Percentiles rank a stretch among this genome's conserved stretches.
Evolutionary conservation across 2,113 vertebrate genomes (phyloP).

Genomic region (Chascanopsetta lugubris): DNA sequence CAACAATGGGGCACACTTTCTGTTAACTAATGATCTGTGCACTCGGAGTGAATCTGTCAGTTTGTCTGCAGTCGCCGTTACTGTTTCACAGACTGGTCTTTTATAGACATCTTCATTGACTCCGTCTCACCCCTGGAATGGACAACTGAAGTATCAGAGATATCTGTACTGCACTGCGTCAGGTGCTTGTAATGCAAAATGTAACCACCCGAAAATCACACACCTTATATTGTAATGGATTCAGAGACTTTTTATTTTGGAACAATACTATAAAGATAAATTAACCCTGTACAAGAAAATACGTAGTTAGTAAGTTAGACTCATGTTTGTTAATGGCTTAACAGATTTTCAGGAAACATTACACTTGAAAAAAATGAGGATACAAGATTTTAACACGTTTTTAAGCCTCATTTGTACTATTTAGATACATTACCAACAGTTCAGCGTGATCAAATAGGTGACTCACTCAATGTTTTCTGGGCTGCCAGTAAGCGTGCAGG

Average conservation of each 20-base stretch:
- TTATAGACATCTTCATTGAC: background rate
- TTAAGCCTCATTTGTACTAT: background rate
- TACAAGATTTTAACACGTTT: background rate
- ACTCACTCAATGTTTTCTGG: slow-evolving; percentile 99
- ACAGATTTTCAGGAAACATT: background rate
- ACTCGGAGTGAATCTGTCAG: slow-evolving; percentile 19
- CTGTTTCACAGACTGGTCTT: background rate
- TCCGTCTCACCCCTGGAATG: background rate
- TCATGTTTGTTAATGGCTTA: background rate
- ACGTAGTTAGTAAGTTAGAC: background rate
- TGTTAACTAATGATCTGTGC: background rate
- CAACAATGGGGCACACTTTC: slow-evolving; percentile 46
- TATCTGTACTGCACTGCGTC: background rate
- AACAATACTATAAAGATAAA: background rate
- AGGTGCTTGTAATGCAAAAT: background rate
- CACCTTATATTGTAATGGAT: background rate
- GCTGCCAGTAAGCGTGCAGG: slow-evolving; percentile 94
- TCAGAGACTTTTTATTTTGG: too few species aligned
- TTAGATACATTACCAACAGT: background rate
- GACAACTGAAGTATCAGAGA: background rate
- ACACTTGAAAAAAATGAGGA: background rate
- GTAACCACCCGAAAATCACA: background rate
- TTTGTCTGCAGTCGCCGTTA: background rate
- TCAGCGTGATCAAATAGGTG: too few species aligned
- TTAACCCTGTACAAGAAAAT: background rate